Base-by-base conservation (phyloP, 2,888 invertebrate species). In the Trilocha varians region DNA sequence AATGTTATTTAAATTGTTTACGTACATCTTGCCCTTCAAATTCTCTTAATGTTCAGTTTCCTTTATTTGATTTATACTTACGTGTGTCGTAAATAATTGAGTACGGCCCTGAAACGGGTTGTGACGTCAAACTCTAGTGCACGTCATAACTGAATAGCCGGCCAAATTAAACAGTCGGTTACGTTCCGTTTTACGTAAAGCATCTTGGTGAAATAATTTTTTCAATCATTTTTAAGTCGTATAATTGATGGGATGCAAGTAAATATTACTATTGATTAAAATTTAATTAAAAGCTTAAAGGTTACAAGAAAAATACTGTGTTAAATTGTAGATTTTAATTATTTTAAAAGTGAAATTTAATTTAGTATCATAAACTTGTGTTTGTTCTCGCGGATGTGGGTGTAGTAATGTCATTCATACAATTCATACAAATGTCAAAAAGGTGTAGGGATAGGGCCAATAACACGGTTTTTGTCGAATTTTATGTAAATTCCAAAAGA, bases 41-140 rank as follows among this genome's bases (percentile, higher is more conserved):
- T n/a, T n/a, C 44, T 44, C 46, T 43, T 55, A 39, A 34, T 36
- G 35, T 25, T 25, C 25, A 25, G 6, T 57, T 65, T 61, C 58
- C 55, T 63, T 56, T 53, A 55, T 64, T 58, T 56, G 63, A 56
- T 55, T 57, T 63, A 57, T 73, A 68, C 70, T 70, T 68, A 68
- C 65, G 60, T 25, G 11, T 52, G 65, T 65, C 58, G 69, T 67
- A 77, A 76, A 75, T 73, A 75, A 67, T 63, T 65, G 64, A 82
- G 66, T 82, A 65, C 82, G 83, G 72, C 82, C 82, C 83, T 83
- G 84, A 82, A 77, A 72, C 58, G 59, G 66, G 77, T 76, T 71
- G 76, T 84, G 83, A 84, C 84, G 83, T 82, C 77, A 71, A 73
- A 57, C 59, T 47, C 42, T 47, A 59, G 55, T 39, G 53, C 63